Percentiles rank a stretch among this genome's conserved stretches.
Conservation (phyloP, 2,888 invertebrate genomes). For the Apamea crenata region DNA sequence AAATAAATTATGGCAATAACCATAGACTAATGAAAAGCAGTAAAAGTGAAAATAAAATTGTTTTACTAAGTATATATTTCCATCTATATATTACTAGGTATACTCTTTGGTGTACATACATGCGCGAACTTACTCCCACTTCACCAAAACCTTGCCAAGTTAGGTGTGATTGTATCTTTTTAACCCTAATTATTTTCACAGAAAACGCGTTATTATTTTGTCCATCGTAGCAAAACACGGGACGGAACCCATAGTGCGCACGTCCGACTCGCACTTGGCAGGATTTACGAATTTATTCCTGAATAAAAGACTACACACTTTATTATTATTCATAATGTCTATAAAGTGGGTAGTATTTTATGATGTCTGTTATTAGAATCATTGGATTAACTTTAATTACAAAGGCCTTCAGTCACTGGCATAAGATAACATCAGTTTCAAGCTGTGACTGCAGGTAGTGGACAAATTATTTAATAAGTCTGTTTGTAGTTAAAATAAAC, state of each 20-base stretch:
- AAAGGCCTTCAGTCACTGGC: conserved; percentile 10
- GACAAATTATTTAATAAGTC: not conserved
- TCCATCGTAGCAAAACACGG: not conserved
- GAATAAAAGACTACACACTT: not conserved
- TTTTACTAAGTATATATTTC: too few species aligned
- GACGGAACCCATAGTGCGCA: not conserved
- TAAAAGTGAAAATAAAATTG: too few species aligned
- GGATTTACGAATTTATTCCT: not conserved
- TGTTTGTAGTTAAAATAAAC: conserved; percentile 17
- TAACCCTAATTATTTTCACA: not conserved
- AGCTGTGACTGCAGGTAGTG: not conserved
- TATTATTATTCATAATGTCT: not conserved
- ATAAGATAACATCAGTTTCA: not conserved
- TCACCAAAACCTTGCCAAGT: too few species aligned
- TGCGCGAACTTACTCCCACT: too few species aligned
- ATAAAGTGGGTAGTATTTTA: too few species aligned
- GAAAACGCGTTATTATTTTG: too few species aligned
- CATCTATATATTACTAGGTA: too few species aligned
- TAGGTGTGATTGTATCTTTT: not conserved
- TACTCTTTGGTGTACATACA: too few species aligned
- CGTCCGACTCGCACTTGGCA: not conserved
- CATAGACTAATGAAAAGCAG: too few species aligned
- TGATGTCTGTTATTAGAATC: not conserved
- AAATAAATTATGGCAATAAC: too few species aligned
- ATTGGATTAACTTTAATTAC: not conserved